A percentile compares a stretch with the other conserved stretches of the same genome.
These are phyloP conservation scores for Lates japonicus DNA, from an alignment of 2,797 vertebrate genomes.

Conservation along the genomic window DNA sequence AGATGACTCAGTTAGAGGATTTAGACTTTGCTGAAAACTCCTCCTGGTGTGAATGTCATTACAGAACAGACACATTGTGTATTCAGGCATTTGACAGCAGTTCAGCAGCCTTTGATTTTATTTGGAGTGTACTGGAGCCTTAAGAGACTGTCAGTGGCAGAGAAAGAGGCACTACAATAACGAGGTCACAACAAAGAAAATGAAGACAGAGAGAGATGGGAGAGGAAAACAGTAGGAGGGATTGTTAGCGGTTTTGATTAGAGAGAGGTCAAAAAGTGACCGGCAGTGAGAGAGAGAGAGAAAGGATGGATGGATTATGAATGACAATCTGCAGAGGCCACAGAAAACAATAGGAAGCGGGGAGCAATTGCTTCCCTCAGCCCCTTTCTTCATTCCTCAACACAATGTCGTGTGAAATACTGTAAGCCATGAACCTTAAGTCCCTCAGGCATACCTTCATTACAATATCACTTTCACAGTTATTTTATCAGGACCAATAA, in stretches of 20 bases:
- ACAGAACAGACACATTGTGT: slow-evolving; percentile 23
- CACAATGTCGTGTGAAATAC: too few species aligned
- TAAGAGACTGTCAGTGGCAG: slow-evolving; percentile 8
- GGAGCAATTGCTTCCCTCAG: slow-evolving; percentile 16
- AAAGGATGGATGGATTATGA: slow-evolving; percentile 35
- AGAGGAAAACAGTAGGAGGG: not conserved
- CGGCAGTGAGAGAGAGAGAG: slow-evolving; percentile 8
- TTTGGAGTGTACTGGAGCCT: slow-evolving; percentile 18
- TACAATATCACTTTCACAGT: slow-evolving; percentile 61
- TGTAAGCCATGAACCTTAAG: slow-evolving; percentile 32
- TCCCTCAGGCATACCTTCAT: slow-evolving; percentile 55
- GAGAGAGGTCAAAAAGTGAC: slow-evolving; percentile 40
- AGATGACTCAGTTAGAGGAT: slow-evolving; percentile 14
- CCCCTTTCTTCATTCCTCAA: slow-evolving; percentile 33
- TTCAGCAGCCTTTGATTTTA: slow-evolving; percentile 39
- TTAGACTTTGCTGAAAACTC: slow-evolving; percentile 19
- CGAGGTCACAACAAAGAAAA: too few species aligned
- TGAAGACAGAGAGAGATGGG: slow-evolving; percentile 12
- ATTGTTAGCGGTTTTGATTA: slow-evolving; percentile 42
- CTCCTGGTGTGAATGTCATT: slow-evolving; percentile 29
- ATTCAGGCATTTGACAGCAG: slow-evolving; percentile 46
- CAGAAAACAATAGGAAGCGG: slow-evolving; percentile 21
- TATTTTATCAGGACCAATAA: slow-evolving; percentile 63
- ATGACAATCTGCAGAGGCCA: slow-evolving; percentile 39
- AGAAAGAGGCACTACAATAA: too few species aligned